phyloP scores from a whole-genome alignment of 2,113 vertebrate species.

The Hippoglossus stenolepis region DNA sequence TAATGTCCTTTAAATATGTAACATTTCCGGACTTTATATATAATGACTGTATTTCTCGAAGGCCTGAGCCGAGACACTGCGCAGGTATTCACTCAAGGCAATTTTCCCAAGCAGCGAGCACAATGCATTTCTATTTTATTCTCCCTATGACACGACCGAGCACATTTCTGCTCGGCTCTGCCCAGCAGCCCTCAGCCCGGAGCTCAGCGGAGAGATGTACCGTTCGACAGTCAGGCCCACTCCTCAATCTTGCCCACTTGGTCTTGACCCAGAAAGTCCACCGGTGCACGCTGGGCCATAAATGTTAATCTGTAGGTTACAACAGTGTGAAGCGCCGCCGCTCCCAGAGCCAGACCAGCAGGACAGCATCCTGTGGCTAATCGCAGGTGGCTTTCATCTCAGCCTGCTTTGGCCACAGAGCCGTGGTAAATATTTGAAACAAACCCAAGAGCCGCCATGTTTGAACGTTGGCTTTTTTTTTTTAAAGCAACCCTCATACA shows the following conservation, averaged over 20 bases:
- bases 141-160: constrained; percentile 62
- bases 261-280: constrained; percentile 79
- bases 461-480: constrained; percentile 4
- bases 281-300: constrained; percentile 69
- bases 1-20: constrained; percentile 43
- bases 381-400: constrained; percentile 72
- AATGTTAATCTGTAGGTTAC: constrained; percentile 79
- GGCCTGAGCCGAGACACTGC: constrained; percentile 1
- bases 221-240: constrained; percentile 57
- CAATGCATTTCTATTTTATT: constrained; percentile 63
- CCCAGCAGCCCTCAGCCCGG: constrained; percentile 37
- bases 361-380: constrained; percentile 67
- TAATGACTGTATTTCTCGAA: constrained; percentile 36
- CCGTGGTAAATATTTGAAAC: constrained; percentile 30
- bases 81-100: constrained; percentile 49
- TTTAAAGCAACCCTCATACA: not conserved
- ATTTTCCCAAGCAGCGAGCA: constrained; percentile 61
- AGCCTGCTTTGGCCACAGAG: constrained; percentile 52
- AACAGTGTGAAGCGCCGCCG: constrained; percentile 58
- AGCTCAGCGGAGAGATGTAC: constrained; percentile 50
- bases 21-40: constrained; percentile 26
- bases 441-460: constrained; percentile 31
- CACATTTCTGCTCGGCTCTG: constrained; percentile 56
- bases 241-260: constrained; percentile 69
- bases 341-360: constrained; percentile 68